A percentile compares a stretch with the other conserved stretches of the same genome.
Evolutionary conservation across 2,113 vertebrate genomes (phyloP).

Genomic region (Pituophis catenifer): DNA sequence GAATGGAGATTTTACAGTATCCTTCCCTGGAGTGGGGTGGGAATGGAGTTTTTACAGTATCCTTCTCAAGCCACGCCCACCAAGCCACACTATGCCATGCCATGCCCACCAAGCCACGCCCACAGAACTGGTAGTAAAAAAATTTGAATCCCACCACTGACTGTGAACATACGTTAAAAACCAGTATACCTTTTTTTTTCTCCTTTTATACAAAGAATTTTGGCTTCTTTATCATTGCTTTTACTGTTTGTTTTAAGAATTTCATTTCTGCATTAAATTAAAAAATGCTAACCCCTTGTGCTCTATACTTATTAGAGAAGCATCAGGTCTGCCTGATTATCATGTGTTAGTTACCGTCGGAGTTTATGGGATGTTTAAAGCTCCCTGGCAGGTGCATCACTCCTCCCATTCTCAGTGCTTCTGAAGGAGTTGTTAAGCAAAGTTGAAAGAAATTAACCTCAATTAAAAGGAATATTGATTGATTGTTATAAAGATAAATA

Average conservation of each 20-base stretch:
- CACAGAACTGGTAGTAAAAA: too few species aligned
- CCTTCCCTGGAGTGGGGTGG: too few species aligned
- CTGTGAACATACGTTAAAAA: background rate
- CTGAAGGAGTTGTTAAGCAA: conserved; percentile 55
- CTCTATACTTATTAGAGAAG: background rate
- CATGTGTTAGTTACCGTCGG: background rate
- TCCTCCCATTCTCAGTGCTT: conserved; percentile 34
- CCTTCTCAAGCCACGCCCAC: too few species aligned
- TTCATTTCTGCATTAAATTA: background rate
- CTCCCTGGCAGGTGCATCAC: conserved; percentile 62
- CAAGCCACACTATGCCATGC: too few species aligned
- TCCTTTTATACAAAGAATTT: background rate
- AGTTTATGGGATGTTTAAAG: conserved; percentile 38
- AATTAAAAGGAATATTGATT: conserved; percentile 73
- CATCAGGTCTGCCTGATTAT: background rate
- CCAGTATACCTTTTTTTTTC: background rate
- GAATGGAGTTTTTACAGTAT: too few species aligned
- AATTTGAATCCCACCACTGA: too few species aligned
- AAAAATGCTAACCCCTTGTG: background rate
- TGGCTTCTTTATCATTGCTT: background rate
- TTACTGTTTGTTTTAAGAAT: background rate
- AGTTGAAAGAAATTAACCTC: conserved; percentile 78
- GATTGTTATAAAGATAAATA: conserved; percentile 68
- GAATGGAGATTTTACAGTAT: too few species aligned
- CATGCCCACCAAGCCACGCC: too few species aligned